phyloP scores from a whole-genome alignment of 2,888 invertebrate species.

The Bellardia bayeri region DNA sequence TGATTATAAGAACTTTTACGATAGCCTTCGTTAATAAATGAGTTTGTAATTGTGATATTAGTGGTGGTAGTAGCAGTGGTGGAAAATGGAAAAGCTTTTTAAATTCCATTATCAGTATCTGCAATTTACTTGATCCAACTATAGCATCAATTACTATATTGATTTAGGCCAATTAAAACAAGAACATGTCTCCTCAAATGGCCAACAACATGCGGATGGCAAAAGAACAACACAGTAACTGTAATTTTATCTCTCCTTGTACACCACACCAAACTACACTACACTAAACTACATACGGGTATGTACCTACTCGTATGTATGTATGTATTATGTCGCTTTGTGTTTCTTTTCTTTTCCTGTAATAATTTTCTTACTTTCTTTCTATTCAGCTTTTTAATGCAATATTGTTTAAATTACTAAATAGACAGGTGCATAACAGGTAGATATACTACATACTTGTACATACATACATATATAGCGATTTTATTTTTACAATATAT shows the following conservation, averaged over 20 bases:
- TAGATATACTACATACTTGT: neutral
- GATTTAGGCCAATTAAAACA: conserved; percentile 64
- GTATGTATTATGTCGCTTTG: neutral
- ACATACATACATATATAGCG: too few species aligned
- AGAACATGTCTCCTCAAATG: conserved; percentile 54
- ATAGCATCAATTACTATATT: conserved; percentile 59
- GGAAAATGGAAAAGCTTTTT: conserved; percentile 45
- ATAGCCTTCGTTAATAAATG: neutral
- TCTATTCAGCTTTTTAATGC: conserved; percentile 27
- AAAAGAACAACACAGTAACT: conserved; percentile 38
- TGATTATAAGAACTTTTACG: neutral
- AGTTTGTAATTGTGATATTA: neutral
- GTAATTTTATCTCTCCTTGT: conserved; percentile 29
- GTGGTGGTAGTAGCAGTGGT: neutral
- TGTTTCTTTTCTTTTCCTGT: conserved; percentile 9
- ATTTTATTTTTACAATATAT: neutral
- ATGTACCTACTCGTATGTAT: neutral
- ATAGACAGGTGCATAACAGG: conserved; percentile 47
- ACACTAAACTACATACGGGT: too few species aligned
- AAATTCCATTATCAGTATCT: conserved; percentile 52
- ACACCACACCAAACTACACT: neutral
- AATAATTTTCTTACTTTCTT: conserved; percentile 21
- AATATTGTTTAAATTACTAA: conserved; percentile 47
- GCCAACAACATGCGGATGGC: conserved; percentile 38
- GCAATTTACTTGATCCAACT: conserved; percentile 60